These are phyloP conservation scores for Dendrolimus kikuchii DNA, from an alignment of 1,140 invertebrate species.

Conservation along the genomic window DNA sequence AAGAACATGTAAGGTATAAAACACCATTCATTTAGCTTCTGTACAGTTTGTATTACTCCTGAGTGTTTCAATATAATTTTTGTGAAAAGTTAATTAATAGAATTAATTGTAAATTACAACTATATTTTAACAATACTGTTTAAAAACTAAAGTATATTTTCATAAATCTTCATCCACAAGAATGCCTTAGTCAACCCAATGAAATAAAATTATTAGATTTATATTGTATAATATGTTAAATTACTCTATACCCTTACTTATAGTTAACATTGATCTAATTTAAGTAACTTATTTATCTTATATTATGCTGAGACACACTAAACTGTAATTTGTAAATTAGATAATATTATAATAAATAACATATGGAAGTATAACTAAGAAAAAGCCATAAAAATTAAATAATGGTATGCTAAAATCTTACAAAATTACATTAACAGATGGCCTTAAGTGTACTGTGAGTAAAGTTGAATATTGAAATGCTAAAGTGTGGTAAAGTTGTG, in stretches of 20 bases:
- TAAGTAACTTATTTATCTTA: slow-evolving; percentile 27
- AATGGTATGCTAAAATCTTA: slow-evolving; percentile 6
- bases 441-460: slow-evolving; percentile 25
- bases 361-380: slow-evolving; percentile 14
- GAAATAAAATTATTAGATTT: slow-evolving; percentile 9
- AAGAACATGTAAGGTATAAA: slow-evolving; percentile 67
- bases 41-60: slow-evolving; percentile 61
- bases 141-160: slow-evolving; percentile 9
- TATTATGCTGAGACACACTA: slow-evolving; percentile 65
- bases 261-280: slow-evolving; percentile 12
- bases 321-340: slow-evolving; percentile 54
- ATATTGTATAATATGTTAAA: slow-evolving; percentile 6
- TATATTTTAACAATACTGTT: slow-evolving; percentile 2
- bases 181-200: slow-evolving; percentile 39
- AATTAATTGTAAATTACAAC: background rate
- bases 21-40: slow-evolving; percentile 69
- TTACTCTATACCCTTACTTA: too few relatives aligned
- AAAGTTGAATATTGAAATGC: slow-evolving; percentile 12
- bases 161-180: slow-evolving; percentile 19
- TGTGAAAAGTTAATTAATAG: background rate
- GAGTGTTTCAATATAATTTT: slow-evolving; percentile 35
- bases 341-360: slow-evolving; percentile 16
- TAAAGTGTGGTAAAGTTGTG: slow-evolving; percentile 15
- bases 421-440: slow-evolving; percentile 16
- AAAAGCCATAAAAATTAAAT: slow-evolving; percentile 13